A percentile compares a stretch with the other conserved stretches of the same genome.
Conservation (phyloP, 2,113 vertebrate species). For the Todiramphus saurophagus region DNA sequence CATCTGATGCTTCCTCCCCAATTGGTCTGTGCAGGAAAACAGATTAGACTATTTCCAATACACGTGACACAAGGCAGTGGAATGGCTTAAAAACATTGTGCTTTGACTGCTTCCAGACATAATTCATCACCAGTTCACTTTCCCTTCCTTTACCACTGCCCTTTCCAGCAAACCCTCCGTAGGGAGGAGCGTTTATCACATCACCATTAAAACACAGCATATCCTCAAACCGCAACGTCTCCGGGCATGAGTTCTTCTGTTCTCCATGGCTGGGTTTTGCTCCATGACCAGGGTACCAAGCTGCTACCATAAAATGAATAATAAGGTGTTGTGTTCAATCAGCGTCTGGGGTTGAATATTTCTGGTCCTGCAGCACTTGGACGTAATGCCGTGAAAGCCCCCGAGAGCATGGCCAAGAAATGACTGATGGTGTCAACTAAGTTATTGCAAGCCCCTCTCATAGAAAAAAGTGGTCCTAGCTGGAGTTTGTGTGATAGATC, state of each 20-base stretch:
- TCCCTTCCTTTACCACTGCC: not conserved
- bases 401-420: not conserved
- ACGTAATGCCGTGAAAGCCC: fast-evolving
- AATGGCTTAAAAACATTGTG: not conserved
- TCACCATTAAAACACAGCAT: not conserved
- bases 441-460: not conserved
- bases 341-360: not conserved
- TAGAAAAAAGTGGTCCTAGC: not conserved
- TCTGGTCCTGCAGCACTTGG: not conserved
- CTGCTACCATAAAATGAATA: not conserved
- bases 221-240: not conserved
- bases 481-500: conserved; percentile 21
- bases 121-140: not conserved
- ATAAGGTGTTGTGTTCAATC: not conserved
- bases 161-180: not conserved
- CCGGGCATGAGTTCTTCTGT: not conserved
- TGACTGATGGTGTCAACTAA: not conserved
- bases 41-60: not conserved
- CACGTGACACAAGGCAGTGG: not conserved
- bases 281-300: not conserved
- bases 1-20: fast-evolving
- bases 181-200: not conserved
- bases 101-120: not conserved
- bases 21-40: not conserved
- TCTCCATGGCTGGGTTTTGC: not conserved